Base-by-base conservation (phyloP, 2,113 vertebrate species). In the Passer domesticus region DNA sequence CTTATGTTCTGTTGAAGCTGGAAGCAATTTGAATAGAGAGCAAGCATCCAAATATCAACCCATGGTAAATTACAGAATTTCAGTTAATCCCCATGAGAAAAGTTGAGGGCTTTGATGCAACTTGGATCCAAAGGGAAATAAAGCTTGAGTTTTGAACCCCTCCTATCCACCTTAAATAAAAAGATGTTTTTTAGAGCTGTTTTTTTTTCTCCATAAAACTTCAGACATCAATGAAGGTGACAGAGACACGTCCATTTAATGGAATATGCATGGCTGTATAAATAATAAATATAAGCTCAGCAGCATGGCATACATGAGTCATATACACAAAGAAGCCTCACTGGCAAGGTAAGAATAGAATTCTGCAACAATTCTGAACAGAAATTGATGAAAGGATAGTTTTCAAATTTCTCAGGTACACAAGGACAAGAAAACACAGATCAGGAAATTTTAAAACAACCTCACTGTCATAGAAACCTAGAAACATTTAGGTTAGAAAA, bases 231-330 rank as follows among this genome's bases (percentile, higher is more conserved):
- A 7, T 62, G 59, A 81, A 82, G 62, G 43, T 68, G 70, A 88
- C 73, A 93, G 67, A 92, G 56, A 87, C 87, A 66, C 59, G 68
- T 53, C 63, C 52, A 43, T 81, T 91, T 82, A 39, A 87, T 93
- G 63, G 91, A 95, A 85, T 83, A 95, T 89, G 64, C 50, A 92
- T 75, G 60, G 41, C 43, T 68, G 10, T 78, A 92, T 95, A 87
- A 96, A 95, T 96, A 96, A 96, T 94, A 91, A 82, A 96, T 94
- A 53, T 19, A 66, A 94, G n/a, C 75, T 91, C 80, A 91, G 47
- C 39, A 85, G 53, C 28, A 59, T 53, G 49, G 60, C 41, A 66
- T 73, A 69, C 16, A 12, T 69, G 90, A 94, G n/a, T 92, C 60
- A 89, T 31, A 59, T 7, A 55, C 52, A 80, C 18, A 49, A 87